These are phyloP conservation scores for Odocoileus virginianus DNA, from an alignment of 2,113 vertebrate species.

Conservation along the genomic window DNA sequence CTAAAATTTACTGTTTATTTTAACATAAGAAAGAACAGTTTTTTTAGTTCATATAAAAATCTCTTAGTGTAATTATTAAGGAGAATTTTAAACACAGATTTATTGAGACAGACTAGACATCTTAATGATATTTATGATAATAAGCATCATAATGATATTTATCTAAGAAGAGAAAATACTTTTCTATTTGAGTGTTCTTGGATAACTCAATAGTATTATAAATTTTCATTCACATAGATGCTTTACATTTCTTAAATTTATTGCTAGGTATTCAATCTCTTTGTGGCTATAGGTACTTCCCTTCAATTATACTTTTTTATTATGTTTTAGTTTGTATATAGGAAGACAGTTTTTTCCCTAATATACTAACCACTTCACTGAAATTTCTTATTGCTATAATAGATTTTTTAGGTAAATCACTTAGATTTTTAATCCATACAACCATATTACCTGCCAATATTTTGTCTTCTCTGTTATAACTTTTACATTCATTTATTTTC, in stretches of 20 bases:
- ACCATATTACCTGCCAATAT: background rate
- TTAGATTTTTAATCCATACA: background rate
- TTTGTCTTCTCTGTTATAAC: background rate
- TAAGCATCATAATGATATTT: background rate
- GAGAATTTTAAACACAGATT: background rate
- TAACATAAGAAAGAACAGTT: constrained; percentile 1
- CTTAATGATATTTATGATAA: background rate
- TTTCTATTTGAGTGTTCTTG: background rate
- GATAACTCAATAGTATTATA: background rate
- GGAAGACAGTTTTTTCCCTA: background rate
- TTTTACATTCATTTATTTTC: background rate
- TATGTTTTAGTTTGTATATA: background rate
- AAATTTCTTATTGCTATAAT: background rate
- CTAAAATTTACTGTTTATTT: background rate
- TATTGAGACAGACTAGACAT: background rate
- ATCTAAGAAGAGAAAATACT: background rate
- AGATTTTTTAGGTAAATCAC: background rate
- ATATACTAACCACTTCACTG: background rate
- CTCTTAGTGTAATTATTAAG: background rate
- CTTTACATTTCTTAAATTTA: background rate
- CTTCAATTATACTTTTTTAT: background rate
- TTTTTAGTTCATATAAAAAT: background rate
- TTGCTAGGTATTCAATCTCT: background rate
- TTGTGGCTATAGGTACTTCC: background rate
- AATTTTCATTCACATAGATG: background rate